Evolutionary conservation across 2,888 invertebrate genomes (phyloP).

Genomic region (Lepidonotus clava): DNA sequence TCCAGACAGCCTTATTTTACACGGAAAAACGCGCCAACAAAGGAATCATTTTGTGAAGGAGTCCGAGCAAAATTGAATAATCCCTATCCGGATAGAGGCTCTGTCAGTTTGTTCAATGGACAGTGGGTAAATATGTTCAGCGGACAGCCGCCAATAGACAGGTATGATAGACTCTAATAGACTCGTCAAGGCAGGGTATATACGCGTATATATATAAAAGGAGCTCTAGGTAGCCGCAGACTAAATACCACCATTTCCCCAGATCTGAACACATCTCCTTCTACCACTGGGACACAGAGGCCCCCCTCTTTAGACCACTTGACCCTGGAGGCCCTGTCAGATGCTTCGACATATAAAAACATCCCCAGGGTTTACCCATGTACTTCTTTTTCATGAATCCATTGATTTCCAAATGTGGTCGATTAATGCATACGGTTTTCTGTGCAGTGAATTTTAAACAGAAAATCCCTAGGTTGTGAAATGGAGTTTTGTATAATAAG

Average conservation of each 20-base stretch:
- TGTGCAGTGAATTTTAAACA: too few relatives aligned
- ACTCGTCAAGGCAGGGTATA: not conserved
- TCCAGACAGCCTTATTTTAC: not conserved
- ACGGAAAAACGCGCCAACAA: not conserved
- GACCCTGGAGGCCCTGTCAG: too few relatives aligned
- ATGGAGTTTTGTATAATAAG: too few relatives aligned
- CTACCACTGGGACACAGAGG: not conserved
- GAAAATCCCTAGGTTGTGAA: too few relatives aligned
- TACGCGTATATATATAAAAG: not conserved
- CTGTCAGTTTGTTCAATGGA: slow-evolving; percentile 14
- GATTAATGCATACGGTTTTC: too few relatives aligned
- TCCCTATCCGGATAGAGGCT: not conserved
- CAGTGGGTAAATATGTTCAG: slow-evolving; percentile 4
- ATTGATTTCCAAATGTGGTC: too few relatives aligned
- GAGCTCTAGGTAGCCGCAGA: not conserved
- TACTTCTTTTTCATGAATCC: too few relatives aligned
- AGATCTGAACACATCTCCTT: not conserved
- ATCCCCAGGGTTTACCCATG: too few relatives aligned
- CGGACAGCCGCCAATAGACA: not conserved
- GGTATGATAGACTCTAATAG: slow-evolving; percentile 9
- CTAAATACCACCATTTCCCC: not conserved
- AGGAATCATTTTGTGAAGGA: not conserved
- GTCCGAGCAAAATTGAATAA: slow-evolving; percentile 14
- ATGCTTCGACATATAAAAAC: too few relatives aligned
- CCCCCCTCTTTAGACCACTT: not conserved